Evolutionary conservation across 2,797 vertebrate species (phyloP), one percentile per base, ranked within the genome.

Genomic region (Sparidentex hasta): DNA sequence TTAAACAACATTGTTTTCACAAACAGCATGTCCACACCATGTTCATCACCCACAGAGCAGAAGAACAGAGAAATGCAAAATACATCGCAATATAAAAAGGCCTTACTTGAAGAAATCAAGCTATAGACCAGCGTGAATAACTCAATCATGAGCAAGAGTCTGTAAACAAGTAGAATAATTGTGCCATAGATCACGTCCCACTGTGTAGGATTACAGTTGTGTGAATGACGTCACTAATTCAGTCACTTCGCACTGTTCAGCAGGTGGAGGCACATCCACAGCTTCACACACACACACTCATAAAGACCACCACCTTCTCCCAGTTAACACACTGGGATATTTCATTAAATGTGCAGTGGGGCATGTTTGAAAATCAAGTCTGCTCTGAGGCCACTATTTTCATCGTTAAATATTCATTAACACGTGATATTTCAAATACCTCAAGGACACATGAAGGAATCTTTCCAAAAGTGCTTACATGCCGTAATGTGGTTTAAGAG

Each of bases 351-450:
- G 23, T 65, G 71, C 74, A 72, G 21, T 25, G 68, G 71, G 68
- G 69, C 46, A 57, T 75, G 63, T 71, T 70, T 48, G 27, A 82
- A 80, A 84, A 65, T 71, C 50, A 48, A 71, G 27, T 71, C 76
- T 55, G 67, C 76, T 79, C 61, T 63, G 71, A 62, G 65, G 58
- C 77, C 74, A 76, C 81, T 71, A 72, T 80, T 86, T 81, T 84
- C 71, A 71, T 75, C 81, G 76, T 86, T 84, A 87, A 82, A 80
- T 83, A 91, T 86, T 89, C 74, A 90, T 80, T 69, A 83, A 71
- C 77, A 84, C 17, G 21, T 77, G 75, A 84, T 84, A 63, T 70
- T 70, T 82, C 63, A 79, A 86, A 87, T 83, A 88, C 74, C 84
- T 84, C 77, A 84, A 87, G 82, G 82, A 84, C 59, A 46, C 73